phyloP scores from a whole-genome alignment of 1,140 invertebrate species.

The Drosophila mauritiana region DNA sequence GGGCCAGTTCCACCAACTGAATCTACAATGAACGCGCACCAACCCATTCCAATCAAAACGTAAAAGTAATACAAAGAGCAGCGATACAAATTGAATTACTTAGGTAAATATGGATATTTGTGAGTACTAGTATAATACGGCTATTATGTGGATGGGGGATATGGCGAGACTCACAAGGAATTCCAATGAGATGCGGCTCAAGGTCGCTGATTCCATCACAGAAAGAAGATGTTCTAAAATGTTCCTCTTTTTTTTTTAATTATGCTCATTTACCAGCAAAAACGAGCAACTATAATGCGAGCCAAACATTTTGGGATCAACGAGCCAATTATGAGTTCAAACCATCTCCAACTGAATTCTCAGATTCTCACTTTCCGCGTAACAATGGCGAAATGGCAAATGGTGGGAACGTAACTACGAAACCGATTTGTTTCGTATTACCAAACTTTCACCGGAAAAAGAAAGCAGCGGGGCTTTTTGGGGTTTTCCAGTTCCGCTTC shows the following conservation, averaged over 20 bases:
- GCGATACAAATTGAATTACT: slow-evolving; percentile 45
- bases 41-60: not conserved
- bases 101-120: slow-evolving; percentile 26
- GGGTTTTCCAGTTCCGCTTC: slow-evolving; percentile 14
- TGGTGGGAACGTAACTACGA: slow-evolving; percentile 32
- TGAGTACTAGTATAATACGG: not conserved
- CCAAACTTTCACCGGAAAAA: slow-evolving; percentile 40
- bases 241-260: too few species aligned
- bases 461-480: not conserved
- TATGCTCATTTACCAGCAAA: too few species aligned
- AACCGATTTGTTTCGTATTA: slow-evolving; percentile 75
- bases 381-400: slow-evolving; percentile 45
- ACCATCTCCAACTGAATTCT: slow-evolving; percentile 3
- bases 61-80: not conserved
- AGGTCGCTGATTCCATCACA: too few species aligned
- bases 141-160: not conserved
- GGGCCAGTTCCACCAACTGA: slow-evolving; percentile 13
- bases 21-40: slow-evolving; percentile 43
- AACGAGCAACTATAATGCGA: too few species aligned
- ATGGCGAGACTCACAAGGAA: not conserved
- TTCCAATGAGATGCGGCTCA: slow-evolving; percentile 6
- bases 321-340: slow-evolving; percentile 36
- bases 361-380: not conserved
- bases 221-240: too few species aligned
- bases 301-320: not conserved